phyloP scores from a whole-genome alignment of 2,797 vertebrate species.

The Hylomyscus alleni region DNA sequence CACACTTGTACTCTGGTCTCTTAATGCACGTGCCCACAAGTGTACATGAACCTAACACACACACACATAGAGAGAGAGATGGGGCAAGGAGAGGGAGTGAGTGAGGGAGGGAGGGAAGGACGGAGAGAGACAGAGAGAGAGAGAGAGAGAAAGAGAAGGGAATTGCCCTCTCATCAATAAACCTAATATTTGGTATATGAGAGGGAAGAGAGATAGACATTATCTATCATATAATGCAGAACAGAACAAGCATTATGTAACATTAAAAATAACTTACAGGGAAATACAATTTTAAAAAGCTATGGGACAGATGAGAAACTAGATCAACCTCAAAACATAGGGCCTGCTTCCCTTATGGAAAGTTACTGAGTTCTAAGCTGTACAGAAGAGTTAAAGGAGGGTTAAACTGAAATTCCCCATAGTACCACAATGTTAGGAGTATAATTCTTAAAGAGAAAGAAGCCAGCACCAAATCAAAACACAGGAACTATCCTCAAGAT shows the following conservation, averaged over 20 bases:
- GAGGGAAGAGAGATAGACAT: not conserved
- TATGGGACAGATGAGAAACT: not conserved
- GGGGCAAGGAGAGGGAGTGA: accelerated
- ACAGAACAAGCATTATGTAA: not conserved
- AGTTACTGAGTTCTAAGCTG: not conserved
- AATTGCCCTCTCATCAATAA: not conserved
- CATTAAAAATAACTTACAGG: not conserved
- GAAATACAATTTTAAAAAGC: not conserved
- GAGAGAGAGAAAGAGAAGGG: not conserved
- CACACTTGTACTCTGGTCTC: not conserved
- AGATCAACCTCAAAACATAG: not conserved
- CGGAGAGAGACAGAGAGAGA: not conserved
- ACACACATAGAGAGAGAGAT: not conserved
- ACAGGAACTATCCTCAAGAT: not conserved
- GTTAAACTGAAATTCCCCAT: not conserved
- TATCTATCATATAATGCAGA: not conserved
- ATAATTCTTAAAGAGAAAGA: not conserved
- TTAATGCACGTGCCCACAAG: not conserved
- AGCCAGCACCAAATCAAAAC: not conserved
- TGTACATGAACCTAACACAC: not conserved
- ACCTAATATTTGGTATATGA: not conserved
- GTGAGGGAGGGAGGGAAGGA: not conserved
- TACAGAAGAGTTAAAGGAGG: not conserved
- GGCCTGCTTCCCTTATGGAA: not conserved
- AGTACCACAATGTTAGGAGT: not conserved